Evolutionary conservation across 1,140 invertebrate species (phyloP).

Genomic region (Lepidurus arcticus): DNA sequence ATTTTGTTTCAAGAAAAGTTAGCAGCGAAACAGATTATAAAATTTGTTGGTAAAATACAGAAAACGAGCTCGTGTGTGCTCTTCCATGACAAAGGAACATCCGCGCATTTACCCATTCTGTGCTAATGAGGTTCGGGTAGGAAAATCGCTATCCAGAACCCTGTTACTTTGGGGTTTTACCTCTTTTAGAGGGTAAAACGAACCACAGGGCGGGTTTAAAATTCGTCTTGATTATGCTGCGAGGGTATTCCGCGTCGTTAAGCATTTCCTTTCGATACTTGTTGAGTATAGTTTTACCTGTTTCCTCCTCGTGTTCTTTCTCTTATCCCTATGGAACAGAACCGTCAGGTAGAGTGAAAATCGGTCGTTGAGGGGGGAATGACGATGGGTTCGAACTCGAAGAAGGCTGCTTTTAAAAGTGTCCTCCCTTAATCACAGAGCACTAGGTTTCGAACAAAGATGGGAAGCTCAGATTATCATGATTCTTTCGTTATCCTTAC

Average conservation of each 20-base stretch:
- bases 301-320: neutral
- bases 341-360: neutral
- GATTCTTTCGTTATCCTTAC: neutral
- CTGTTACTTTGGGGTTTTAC: neutral
- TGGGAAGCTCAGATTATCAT: constrained; percentile 1
- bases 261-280: constrained; percentile 17
- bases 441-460: neutral
- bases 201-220: constrained; percentile 2
- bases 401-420: neutral
- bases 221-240: neutral
- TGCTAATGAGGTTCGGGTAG: neutral
- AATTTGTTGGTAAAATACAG: no score
- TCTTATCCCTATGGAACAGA: neutral
- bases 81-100: neutral
- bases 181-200: neutral
- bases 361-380: neutral
- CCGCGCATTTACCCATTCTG: neutral
- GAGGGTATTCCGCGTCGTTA: constrained; percentile 11
- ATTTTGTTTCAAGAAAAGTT: no score
- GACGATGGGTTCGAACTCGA: neutral
- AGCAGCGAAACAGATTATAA: no score
- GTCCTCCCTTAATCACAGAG: neutral
- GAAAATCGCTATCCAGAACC: constrained; percentile 1
- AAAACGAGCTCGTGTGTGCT: neutral
- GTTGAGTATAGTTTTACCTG: constrained; percentile 15